Evolutionary conservation across 1,140 invertebrate genomes (phyloP).

Genomic region (Sipha flava): DNA sequence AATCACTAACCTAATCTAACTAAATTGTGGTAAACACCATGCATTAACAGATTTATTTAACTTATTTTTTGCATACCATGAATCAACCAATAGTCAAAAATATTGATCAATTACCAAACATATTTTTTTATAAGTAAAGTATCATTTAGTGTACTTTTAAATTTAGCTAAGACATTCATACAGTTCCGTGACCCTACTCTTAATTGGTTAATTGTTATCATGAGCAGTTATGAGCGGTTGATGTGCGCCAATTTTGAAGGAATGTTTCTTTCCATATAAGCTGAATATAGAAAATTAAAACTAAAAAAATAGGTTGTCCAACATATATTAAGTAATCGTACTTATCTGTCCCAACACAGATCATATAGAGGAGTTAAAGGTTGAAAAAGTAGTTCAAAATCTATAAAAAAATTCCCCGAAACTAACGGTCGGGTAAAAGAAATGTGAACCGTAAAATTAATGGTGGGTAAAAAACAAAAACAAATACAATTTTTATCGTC

Average conservation of each 20-base stretch:
- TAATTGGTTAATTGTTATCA: constrained; percentile 4
- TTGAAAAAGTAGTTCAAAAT: not conserved
- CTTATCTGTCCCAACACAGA: not conserved
- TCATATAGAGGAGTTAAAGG: not conserved
- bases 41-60: not conserved
- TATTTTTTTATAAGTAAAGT: not conserved
- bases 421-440: not conserved
- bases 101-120: too few species aligned
- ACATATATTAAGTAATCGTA: not conserved
- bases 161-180: not conserved
- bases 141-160: not conserved
- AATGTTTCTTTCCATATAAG: not conserved
- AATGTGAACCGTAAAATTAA: not conserved
- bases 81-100: not conserved
- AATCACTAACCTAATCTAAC: not conserved
- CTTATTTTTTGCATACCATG: not conserved
- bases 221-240: not conserved
- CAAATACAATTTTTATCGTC: constrained; percentile 9
- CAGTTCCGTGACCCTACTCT: not conserved
- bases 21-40: not conserved
- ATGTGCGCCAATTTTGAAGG: not conserved
- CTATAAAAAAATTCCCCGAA: not conserved
- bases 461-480: not conserved
- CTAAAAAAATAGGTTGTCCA: not conserved
- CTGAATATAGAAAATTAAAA: not conserved